These are phyloP conservation scores for Centropus unirufus DNA, from an alignment of 2,113 vertebrate species.

Conservation along the genomic window DNA sequence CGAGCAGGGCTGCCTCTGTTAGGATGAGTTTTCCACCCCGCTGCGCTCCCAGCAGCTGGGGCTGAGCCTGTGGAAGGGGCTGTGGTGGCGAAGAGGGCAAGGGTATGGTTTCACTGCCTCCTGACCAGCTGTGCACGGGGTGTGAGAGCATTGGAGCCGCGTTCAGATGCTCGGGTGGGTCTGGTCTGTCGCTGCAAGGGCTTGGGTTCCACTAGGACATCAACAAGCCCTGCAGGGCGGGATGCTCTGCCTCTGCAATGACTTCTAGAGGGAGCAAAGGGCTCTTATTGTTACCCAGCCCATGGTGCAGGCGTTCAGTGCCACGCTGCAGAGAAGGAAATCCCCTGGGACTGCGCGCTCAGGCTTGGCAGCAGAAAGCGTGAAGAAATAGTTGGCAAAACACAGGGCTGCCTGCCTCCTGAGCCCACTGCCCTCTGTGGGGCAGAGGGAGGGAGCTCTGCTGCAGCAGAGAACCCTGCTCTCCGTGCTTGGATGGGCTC, in stretches of 20 bases:
- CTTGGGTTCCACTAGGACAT: background rate
- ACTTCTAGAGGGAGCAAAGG: background rate
- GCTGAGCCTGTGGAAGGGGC: background rate
- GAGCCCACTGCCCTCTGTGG: too few species aligned
- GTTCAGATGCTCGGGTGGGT: background rate
- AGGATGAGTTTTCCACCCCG: background rate
- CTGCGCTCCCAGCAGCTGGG: background rate
- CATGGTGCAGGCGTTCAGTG: rapidly evolving
- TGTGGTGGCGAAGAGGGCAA: background rate
- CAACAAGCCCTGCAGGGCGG: rapidly evolving
- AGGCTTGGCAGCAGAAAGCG: background rate
- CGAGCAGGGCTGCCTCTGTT: background rate
- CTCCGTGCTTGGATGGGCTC: rapidly evolving
- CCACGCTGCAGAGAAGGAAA: background rate
- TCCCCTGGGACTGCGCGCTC: background rate
- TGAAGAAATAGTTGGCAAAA: background rate
- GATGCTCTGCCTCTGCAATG: background rate
- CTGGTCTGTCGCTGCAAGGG: background rate
- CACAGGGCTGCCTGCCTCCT: background rate
- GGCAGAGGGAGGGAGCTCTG: background rate
- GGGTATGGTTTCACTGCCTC: background rate
- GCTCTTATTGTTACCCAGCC: background rate
- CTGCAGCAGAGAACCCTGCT: background rate
- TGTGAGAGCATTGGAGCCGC: rapidly evolving
- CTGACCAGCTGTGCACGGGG: rapidly evolving